Evolutionary conservation across 1,140 invertebrate species (phyloP).

Genomic region (Coenobita brevimanus): DNA sequence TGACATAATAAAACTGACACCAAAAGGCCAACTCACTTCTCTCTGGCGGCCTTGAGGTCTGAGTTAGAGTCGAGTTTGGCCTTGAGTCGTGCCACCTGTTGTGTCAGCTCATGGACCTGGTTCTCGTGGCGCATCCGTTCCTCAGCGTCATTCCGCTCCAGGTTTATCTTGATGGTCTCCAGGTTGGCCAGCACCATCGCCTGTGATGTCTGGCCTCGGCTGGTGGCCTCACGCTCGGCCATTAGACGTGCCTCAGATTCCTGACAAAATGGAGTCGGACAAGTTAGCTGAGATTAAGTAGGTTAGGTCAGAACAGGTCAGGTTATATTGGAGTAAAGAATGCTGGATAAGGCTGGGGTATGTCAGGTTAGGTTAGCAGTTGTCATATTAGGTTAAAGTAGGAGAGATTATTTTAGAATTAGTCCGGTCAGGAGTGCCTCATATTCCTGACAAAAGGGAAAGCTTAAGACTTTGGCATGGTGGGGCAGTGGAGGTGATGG

Average conservation of each 20-base stretch:
- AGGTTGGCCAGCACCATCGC: slow-evolving; percentile 57
- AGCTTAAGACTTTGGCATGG: too few relatives aligned
- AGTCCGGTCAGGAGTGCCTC: too few relatives aligned
- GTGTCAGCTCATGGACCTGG: slow-evolving; percentile 27
- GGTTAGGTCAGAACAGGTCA: neutral
- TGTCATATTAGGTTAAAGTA: too few relatives aligned
- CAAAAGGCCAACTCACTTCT: slow-evolving; percentile 21
- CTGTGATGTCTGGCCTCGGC: slow-evolving; percentile 35
- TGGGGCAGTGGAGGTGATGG: too few relatives aligned
- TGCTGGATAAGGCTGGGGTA: too few relatives aligned
- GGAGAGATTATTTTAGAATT: too few relatives aligned
- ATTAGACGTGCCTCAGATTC: slow-evolving; percentile 48
- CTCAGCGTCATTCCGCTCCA: slow-evolving; percentile 44
- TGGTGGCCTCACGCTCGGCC: slow-evolving; percentile 31
- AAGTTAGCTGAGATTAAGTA: neutral
- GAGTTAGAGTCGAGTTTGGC: slow-evolving; percentile 48
- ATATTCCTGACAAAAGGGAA: too few relatives aligned
- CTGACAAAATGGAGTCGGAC: neutral
- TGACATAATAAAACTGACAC: neutral
- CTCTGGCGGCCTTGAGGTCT: slow-evolving; percentile 28
- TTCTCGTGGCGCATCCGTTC: slow-evolving; percentile 45
- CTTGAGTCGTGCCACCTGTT: slow-evolving; percentile 27
- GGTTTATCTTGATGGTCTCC: slow-evolving; percentile 51
- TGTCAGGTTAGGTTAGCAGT: too few relatives aligned
- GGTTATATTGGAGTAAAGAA: neutral